Evolutionary conservation across 2,797 vertebrate species (phyloP), one percentile per base, ranked within the genome.

Genomic region (Heliangelus exortis): DNA sequence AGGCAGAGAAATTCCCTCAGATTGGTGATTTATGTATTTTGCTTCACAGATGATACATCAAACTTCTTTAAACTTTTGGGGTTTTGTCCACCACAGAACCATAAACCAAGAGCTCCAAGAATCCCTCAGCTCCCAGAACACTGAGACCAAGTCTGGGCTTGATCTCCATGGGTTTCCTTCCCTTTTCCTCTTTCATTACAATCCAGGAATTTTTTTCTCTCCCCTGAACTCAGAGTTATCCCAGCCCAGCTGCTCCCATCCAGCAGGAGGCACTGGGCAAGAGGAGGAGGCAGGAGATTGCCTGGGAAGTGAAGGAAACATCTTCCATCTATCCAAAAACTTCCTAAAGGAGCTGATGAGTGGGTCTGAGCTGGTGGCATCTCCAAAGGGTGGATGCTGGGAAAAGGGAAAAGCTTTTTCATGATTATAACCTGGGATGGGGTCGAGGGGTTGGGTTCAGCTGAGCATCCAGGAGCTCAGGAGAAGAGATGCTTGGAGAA

Each of bases 151-250:
- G 7, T 4, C 28, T 59, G 53, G 28, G 5, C 29, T n/a, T 33
- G 16, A 48, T 69, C 43, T 62, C 59, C 34, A 2, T 0, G 0
- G 19, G 5, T 18, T 50, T 61, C 17, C 26, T 39, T 79, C 41
- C 2, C 14, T 58, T 59, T 62, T 17, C 29, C 18, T 84, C 20
- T 33, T 20, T 15, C n/a, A 1, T 26, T 25, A 31, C 0, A 0
- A 8, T 47, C 43, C 53, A 23, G 47, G 17, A 1, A 34, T 55
- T 47, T 36, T 16, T 66, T 74, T n/a, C 58, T 47, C 41, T 65
- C 21, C 33, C 41, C 41, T 51, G 25, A 34, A 18, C 1, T 74
- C 48, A 23, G 7, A 9, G 23, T n/a, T 50, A 21, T 4, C 28
- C 34, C 6, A 4, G n/a, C 36, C 23, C 83, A 31, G 39, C 26